Base-by-base conservation (phyloP, 2,888 invertebrate genomes). In the Oeneis ivallda region DNA sequence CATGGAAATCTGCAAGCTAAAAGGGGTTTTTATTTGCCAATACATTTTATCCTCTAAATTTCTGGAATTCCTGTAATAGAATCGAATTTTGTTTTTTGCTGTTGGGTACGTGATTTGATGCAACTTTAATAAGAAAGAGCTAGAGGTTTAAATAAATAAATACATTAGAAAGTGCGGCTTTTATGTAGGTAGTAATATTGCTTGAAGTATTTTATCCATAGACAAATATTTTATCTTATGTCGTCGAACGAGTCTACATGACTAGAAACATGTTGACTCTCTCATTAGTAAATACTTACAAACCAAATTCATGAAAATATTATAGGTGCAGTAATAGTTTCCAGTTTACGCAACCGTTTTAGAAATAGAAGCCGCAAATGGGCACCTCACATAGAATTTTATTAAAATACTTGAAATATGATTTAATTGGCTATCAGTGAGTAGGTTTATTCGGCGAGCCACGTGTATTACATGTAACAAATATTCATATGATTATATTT, bases 381-480 rank as follows among this genome's bases (percentile, higher is more conserved):
- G 5, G 1, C n/a, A 15, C 10, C 45, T 50, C 41, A 26, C 45
- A 62, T 64, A 52, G 53, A 58, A 32, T 50, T 64, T 58, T 45
- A 64, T 66, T 69, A 50, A 69, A 66, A 64, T 69, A 67, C 53
- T 64, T 66, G 49, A 62, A 66, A 62, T 69, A 67, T 64, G 58
- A 62, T 62, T 52, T 69, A 64, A 69, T 69, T 69, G 66, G 68
- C 52, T 56, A 53, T 45, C 47, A 19, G 32, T 17, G 19, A 17
- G 39, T n/a, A 41, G 39, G 52, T 61, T 39, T 61, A 61, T 61
- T 10, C 52, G 4, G n/a, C 15, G 5, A 39, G 32, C 8, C n/a
- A n/a, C n/a, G 34, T 37, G 15, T 19, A 49, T 59, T 19, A 34
- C 32, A 10, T 50, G 41, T 17, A 10, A 32, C 26, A 57, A 64